phyloP scores from a whole-genome alignment of 2,113 vertebrate species.

The Callospermophilus lateralis region DNA sequence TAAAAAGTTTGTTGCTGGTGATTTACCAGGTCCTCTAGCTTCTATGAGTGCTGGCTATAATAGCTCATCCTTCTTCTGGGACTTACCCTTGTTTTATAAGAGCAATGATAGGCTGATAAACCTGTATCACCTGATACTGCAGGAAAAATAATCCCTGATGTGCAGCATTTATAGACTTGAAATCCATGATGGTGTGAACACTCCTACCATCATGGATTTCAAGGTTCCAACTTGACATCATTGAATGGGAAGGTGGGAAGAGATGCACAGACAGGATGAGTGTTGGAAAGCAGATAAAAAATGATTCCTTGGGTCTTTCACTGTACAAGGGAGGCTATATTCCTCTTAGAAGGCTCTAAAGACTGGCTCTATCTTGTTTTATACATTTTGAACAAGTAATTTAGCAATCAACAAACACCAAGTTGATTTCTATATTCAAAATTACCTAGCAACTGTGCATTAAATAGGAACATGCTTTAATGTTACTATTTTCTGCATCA shows the following conservation, averaged over 20 bases:
- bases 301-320: fast-evolving
- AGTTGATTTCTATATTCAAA: conserved; percentile 19
- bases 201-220: background rate
- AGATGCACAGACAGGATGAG: background rate
- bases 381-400: conserved; percentile 16
- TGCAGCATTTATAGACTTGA: background rate
- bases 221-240: background rate
- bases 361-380: background rate
- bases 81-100: background rate
- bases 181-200: background rate
- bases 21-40: background rate
- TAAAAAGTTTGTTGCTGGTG: background rate
- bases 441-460: background rate
- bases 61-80: background rate
- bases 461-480: background rate
- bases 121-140: background rate
- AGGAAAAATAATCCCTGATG: no score
- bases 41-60: background rate
- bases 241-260: background rate
- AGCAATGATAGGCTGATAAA: background rate
- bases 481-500: background rate
- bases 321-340: background rate
- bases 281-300: background rate
- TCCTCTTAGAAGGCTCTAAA: background rate
- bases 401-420: background rate